Evolutionary conservation across 2,113 vertebrate genomes (phyloP).

Genomic region (human (Homo sapiens)): GRCh38 chr4:24987001-24987500

Average conservation of each 20-base stretch:
- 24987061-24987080: background rate
- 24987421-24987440: too few species aligned
- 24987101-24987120: too few species aligned
- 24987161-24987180: background rate
- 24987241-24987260: background rate
- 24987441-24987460: too few species aligned
- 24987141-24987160: background rate
- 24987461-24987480: background rate
- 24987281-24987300: background rate
- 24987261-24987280: background rate
- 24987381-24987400: too few species aligned
- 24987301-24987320: background rate
- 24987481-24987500: background rate
- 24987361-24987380: too few species aligned
- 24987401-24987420: background rate
- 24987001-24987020: accelerated
- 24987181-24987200: background rate
- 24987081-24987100: background rate
- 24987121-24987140: background rate
- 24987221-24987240: background rate
- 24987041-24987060: background rate
- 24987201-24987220: background rate
- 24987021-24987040: too few species aligned
- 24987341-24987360: background rate
- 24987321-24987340: background rate